Evolutionary conservation across 2,113 vertebrate genomes (phyloP), one percentile per base, ranked within the genome.

Genomic region (Chaetodon auriga): DNA sequence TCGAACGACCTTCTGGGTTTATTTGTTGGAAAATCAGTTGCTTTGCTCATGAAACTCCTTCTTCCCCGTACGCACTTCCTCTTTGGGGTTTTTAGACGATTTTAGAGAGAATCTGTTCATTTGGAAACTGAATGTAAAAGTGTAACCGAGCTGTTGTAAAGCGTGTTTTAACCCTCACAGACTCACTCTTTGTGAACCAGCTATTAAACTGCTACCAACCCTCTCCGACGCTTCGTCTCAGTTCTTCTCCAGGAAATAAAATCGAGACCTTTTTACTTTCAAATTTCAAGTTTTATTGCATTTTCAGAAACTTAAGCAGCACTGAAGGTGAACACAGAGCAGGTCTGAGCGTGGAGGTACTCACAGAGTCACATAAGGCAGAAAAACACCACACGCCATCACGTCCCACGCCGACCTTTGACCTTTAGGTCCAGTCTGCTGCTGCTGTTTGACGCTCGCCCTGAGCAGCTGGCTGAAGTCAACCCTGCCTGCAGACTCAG

Each of bases 261-360:
- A 78, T 7, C 8, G 9, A 48, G 21, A 5, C 7, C 18, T n/a
- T 0, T 30, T 38, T 21, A n/a, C 64, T 66, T 46, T 65, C 0
- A 25, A 13, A 38, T 78, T 77, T 80, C 79, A 77, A 82, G 79
- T 83, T 90, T 82, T 72, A 90, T 83, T 87, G 36, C 57, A 63
- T 78, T 78, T 75, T 38, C 10, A 84, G 60, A 64, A 51, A 60
- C 61, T 83, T 38, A 71, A 78, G 89, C 84, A 89, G 87, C 48
- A 61, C 57, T 74, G 58, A 66, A 38, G 36, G 55, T 72, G 18
- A 68, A 75, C 64, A 79, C 43, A 61, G 35, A 73, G 51, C 63
- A 72, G 16, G 55, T 81, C 57, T 51, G 11, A 71, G 60, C 65
- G 25, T 38, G 64, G 30, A 30, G 30, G 30, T 30, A 30, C 43